Base-by-base conservation (phyloP, 2,113 vertebrate species). In the Podiceps cristatus region DNA sequence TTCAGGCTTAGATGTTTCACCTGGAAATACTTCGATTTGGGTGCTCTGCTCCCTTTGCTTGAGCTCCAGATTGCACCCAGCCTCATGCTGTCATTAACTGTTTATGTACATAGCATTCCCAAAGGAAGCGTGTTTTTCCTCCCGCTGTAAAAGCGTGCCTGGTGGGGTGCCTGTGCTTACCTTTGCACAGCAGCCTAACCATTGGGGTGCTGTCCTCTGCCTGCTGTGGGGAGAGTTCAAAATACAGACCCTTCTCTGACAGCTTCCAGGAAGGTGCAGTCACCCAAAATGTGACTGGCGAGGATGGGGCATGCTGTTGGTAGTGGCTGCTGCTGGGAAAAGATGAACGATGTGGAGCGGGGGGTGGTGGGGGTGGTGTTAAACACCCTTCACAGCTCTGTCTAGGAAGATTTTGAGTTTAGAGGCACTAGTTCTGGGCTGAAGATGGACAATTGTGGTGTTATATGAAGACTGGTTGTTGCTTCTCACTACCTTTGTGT, bases 141-240 rank as follows among this genome's bases (percentile, higher is more conserved):
- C 28, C 7, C 9, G 8, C 24, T 62, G 27, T 50, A 28, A 35
- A 68, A 52, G 31, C 1, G 1, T 4, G 0, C 25, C 9, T 5
- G 3, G 44, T 58, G 29, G 18, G 25, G 27, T 19, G 9, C 45
- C 45, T 2, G 1, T 11, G 9, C 19, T 37, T 20, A 7, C 5
- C 23, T 37, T 14, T 40, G 7, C 28, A 8, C 11, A 40, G 53
- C 33, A 86, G 31, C 45, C 12, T 9, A 9, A 20, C 5, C 2
- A 2, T 2, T 24, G 20, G 4, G 8, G 17, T 45, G 29, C 5
- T 84, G 53, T 73, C 9, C n/a, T 62, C 25, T 87, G 42, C 29
- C 25, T 0, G 0, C 15, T 18, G 0, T 3, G 59, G 13, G 40
- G 5, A 7, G 10, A 7, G 10, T 17, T 77, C 22, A 33, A 68